Percentiles rank a stretch among this genome's conserved stretches.
phyloP scores from a whole-genome alignment of 2,888 invertebrate genomes.

The Oxycera nigricornis region DNA sequence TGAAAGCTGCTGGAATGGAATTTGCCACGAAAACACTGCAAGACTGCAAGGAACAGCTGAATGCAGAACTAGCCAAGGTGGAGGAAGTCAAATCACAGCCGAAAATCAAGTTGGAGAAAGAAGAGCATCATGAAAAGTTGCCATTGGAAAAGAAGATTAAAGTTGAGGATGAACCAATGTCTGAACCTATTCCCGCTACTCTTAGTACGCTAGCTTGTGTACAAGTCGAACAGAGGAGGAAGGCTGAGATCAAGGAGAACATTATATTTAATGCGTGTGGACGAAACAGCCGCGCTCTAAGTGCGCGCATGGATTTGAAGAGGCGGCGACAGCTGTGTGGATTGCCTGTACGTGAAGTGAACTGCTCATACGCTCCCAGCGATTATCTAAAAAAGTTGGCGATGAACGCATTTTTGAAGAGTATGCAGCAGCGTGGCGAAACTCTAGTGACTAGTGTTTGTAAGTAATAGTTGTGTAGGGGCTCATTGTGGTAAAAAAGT shows the following conservation, averaged over 20 bases:
- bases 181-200: constrained; percentile 56
- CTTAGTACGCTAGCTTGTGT: constrained; percentile 61
- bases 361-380: constrained; percentile 58
- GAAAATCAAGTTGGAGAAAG: constrained; percentile 43
- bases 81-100: constrained; percentile 35
- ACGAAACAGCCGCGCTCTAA: constrained; percentile 77
- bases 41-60: constrained; percentile 56
- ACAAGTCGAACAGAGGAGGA: constrained; percentile 70
- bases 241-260: constrained; percentile 67
- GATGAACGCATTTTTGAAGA: constrained; percentile 57
- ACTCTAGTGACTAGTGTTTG: constrained; percentile 14
- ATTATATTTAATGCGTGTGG: constrained; percentile 77
- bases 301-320: constrained; percentile 80
- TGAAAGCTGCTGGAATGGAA: constrained; percentile 76
- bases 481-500: not conserved
- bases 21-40: constrained; percentile 63
- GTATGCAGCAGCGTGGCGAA: constrained; percentile 18
- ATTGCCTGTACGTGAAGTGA: constrained; percentile 70
- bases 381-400: constrained; percentile 56
- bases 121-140: constrained; percentile 38
- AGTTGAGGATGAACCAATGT: constrained; percentile 48
- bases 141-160: constrained; percentile 56
- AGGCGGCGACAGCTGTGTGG: constrained; percentile 75
- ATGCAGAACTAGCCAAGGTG: constrained; percentile 48
- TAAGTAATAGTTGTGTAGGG: not conserved